A percentile compares a stretch with the other conserved stretches of the same genome.
These are phyloP conservation scores for Semaprochilodus insignis DNA, from an alignment of 2,797 vertebrate species.

Conservation along the genomic window DNA sequence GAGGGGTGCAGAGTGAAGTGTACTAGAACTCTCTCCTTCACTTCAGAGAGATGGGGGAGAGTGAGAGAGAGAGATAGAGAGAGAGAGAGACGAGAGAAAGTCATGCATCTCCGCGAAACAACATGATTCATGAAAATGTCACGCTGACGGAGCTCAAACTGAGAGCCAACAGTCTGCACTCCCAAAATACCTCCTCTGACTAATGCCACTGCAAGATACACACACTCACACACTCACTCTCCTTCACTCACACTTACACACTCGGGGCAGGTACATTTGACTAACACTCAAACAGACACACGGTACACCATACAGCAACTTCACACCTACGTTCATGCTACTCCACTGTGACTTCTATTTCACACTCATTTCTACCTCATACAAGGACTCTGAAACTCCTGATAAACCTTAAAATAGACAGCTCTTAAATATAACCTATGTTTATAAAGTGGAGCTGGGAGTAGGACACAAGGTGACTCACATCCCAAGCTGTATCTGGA, in stretches of 20 bases:
- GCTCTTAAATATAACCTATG: not conserved
- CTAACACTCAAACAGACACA: slow-evolving; percentile 39
- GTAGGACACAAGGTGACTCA: not conserved
- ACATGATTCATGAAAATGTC: slow-evolving; percentile 80
- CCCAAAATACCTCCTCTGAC: slow-evolving; percentile 74
- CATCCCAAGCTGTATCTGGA: not conserved
- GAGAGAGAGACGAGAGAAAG: slow-evolving; percentile 44
- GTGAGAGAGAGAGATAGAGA: slow-evolving; percentile 10
- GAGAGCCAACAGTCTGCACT: slow-evolving; percentile 70
- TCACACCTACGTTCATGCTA: not conserved
- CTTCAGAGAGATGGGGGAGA: not conserved
- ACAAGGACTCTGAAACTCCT: not conserved
- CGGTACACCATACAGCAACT: slow-evolving; percentile 4
- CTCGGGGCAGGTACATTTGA: slow-evolving; percentile 43
- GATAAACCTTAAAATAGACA: slow-evolving; percentile 11
- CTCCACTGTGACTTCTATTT: not conserved
- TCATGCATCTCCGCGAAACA: slow-evolving; percentile 69
- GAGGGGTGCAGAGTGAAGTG: not conserved
- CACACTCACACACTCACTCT: slow-evolving; percentile 18
- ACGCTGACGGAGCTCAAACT: slow-evolving; percentile 71
- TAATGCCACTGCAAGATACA: slow-evolving; percentile 68
- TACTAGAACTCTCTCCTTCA: slow-evolving; percentile 26
- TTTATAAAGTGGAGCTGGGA: not conserved
- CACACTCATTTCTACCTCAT: not conserved
- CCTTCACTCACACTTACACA: slow-evolving; percentile 39